Conservation (phyloP, 2,888 invertebrate genomes). For the Melanargia galathea region DNA sequence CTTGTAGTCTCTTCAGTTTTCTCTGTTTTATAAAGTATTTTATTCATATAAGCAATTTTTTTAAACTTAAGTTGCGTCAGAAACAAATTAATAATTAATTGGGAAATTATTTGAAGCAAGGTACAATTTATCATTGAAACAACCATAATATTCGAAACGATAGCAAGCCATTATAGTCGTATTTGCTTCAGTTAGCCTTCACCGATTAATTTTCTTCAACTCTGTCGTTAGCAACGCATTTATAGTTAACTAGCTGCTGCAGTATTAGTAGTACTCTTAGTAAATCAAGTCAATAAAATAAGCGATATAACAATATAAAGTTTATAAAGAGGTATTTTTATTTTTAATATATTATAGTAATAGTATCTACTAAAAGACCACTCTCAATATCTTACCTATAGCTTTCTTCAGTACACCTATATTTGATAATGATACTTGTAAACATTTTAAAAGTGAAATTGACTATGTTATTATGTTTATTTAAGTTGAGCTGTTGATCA, state of each 20-base stretch:
- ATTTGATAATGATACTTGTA: too few species aligned
- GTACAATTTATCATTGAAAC: neutral
- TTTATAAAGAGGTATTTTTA: neutral
- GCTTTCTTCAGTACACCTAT: neutral
- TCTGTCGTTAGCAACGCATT: neutral
- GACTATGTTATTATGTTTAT: too few species aligned
- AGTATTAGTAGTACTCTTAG: neutral
- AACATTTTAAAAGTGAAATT: too few species aligned
- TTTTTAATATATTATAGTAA: too few species aligned
- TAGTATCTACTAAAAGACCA: neutral
- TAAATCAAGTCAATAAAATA: neutral
- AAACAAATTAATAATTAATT: neutral
- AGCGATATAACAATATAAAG: neutral
- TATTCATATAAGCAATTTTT: neutral
- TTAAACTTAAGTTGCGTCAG: neutral
- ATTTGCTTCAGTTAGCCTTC: conserved; percentile 13
- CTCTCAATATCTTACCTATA: neutral
- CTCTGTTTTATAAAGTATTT: conserved; percentile 1
- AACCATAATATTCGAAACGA: neutral
- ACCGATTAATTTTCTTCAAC: conserved; percentile 3
- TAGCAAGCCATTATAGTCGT: neutral
- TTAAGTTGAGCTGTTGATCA: neutral
- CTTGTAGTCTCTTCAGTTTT: neutral
- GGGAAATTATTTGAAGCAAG: neutral
- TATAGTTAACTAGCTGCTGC: neutral